Base-by-base conservation (phyloP, 2,797 vertebrate species). In the Phalloptychus januarius region DNA sequence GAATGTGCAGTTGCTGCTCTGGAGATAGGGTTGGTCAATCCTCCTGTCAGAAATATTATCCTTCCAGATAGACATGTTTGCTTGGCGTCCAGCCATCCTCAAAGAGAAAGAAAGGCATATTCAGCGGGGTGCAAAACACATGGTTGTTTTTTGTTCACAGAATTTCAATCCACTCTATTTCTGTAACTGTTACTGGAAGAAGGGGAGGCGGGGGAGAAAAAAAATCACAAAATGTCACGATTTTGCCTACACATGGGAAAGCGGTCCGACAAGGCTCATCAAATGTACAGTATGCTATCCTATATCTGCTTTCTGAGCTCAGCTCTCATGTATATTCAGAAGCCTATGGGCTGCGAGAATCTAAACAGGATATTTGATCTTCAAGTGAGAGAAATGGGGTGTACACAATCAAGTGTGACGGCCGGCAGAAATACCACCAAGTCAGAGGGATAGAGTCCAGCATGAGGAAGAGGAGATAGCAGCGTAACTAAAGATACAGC, bases 1-100 rank as follows among this genome's bases (percentile, higher is more conserved):
- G 86, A 91, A 88, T 74, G 86, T 91, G 89, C 93, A 92, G 92
- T 95, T 94, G 94, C 92, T 88, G 91, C 91, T 91, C 83, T 92
- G 88, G 86, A 95, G 93, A 95, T 94, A 92, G 88, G 69, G 84
- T 82, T 79, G 86, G 87, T 93, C 85, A 88, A 86, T 92, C 84
- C 85, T 83, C 80, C 90, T 87, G 85, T 94, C 93, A 93, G 85
- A 89, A 91, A 91, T 86, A 89, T 89, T 88, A 86, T 90, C 83
- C 85, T 81, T 74, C 79, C 31, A 82, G 84, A 80, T 76, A 86
- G 86, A 89, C 86, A 81, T 87, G 88, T 91, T 91, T 91, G 88
- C 73, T 76, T 84, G 78, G 83, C 84, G 85, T 92, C 86, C 86
- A 87, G 88, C 89, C 81, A 81, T 86, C 81, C 89, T 91, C 86